Percentiles rank a stretch among this genome's conserved stretches.
phyloP scores from a whole-genome alignment of 1,140 invertebrate genomes.

The Proctacanthus coquilletti region DNA sequence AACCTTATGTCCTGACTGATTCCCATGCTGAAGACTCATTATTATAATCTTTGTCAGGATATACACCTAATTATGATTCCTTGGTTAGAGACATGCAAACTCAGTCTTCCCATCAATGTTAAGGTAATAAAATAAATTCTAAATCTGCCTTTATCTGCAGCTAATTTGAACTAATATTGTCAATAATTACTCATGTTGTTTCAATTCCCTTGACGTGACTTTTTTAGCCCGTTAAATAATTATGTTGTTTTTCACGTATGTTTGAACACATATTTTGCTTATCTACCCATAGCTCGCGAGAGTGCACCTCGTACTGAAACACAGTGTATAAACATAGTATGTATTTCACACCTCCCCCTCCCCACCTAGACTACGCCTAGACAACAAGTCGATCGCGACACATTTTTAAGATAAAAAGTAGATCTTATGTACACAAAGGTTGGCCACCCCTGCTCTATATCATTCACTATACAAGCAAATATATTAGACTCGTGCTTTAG shows the following conservation, averaged over 20 bases:
- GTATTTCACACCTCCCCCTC: too few species aligned
- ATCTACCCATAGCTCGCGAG: background rate
- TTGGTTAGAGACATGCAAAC: conserved; percentile 6
- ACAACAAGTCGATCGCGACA: background rate
- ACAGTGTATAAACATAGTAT: background rate
- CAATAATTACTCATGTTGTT: background rate
- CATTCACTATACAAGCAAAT: too few species aligned
- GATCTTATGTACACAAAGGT: background rate
- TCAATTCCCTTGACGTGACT: background rate
- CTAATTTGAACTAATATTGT: conserved; percentile 4
- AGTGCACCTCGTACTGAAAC: background rate
- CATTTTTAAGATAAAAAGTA: background rate
- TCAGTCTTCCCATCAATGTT: conserved; percentile 5
- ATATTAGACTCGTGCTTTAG: too few species aligned
- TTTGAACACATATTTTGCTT: background rate
- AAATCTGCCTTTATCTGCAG: too few species aligned
- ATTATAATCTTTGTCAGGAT: conserved; percentile 6
- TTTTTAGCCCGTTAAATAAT: background rate
- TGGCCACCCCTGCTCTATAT: background rate
- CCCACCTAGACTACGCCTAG: background rate
- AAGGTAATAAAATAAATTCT: too few species aligned
- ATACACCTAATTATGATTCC: conserved; percentile 9
- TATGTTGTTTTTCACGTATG: too few species aligned
- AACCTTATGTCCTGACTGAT: background rate
- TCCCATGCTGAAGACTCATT: conserved; percentile 5